Conservation (phyloP, 2,888 invertebrate genomes). For the Stratiomys singularior region DNA sequence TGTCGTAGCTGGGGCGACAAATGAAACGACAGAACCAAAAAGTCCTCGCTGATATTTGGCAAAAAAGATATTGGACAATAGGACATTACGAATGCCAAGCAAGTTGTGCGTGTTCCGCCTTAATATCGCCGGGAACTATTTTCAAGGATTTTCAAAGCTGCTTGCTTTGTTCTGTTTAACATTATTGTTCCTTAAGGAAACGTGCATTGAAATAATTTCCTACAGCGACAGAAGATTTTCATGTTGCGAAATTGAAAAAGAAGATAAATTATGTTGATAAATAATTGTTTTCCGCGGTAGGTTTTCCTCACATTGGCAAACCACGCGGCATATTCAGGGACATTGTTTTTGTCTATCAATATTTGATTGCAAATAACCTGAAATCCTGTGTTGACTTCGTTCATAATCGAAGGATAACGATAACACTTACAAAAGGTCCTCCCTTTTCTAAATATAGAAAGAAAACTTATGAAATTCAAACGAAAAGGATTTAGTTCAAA, state of each 20-base stretch:
- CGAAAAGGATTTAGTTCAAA: too few species aligned
- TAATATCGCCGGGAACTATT: conserved; percentile 36
- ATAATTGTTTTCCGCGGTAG: conserved; percentile 17
- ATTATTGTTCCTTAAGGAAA: conserved; percentile 30
- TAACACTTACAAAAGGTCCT: too few species aligned
- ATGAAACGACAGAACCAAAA: background rate
- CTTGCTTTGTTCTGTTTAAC: conserved; percentile 32
- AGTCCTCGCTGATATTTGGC: conserved; percentile 15
- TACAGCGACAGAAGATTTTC: background rate
- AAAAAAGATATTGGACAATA: background rate
- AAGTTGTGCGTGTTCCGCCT: conserved; percentile 34
- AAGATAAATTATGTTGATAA: conserved; percentile 5
- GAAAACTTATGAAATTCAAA: too few species aligned
- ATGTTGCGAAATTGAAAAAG: conserved; percentile 24
- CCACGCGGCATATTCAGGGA: too few species aligned
- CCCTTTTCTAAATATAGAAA: too few species aligned
- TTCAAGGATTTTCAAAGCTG: conserved; percentile 16
- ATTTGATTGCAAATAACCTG: too few species aligned
- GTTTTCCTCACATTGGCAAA: too few species aligned
- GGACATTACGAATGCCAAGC: conserved; percentile 35
- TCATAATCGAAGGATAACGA: too few species aligned
- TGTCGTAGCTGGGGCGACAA: background rate
- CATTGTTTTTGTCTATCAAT: too few species aligned
- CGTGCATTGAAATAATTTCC: conserved; percentile 41
- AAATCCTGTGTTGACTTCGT: too few species aligned